Evolutionary conservation across 2,113 vertebrate genomes (phyloP).

Genomic region (Phaethornis superciliosus): DNA sequence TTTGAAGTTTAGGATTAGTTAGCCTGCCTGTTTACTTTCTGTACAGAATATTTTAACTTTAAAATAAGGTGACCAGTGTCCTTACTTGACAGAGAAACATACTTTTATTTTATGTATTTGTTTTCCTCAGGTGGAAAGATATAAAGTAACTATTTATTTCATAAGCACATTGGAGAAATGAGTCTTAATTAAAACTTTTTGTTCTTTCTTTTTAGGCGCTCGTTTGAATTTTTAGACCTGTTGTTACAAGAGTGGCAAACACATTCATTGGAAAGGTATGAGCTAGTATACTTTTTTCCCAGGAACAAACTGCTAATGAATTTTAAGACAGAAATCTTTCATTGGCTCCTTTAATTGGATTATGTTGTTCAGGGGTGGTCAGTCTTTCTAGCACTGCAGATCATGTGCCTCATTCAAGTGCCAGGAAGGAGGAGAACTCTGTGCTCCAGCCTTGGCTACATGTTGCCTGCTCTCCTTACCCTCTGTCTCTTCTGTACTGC

Average conservation of each 20-base stretch:
- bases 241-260: slow-evolving; percentile 92
- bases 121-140: neutral
- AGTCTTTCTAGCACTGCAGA: neutral
- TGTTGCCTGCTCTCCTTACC: neutral
- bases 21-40: neutral
- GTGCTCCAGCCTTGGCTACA: neutral
- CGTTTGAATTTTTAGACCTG: slow-evolving; percentile 92
- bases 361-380: neutral
- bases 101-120: neutral
- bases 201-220: slow-evolving; percentile 79
- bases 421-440: neutral
- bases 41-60: neutral
- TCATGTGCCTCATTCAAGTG: neutral
- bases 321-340: neutral
- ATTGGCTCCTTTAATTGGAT: neutral
- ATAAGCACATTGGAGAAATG: neutral
- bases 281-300: neutral
- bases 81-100: neutral
- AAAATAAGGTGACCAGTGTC: neutral
- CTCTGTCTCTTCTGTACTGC: neutral
- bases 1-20: neutral
- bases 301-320: neutral
- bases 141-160: neutral
- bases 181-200: neutral
- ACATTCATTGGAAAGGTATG: slow-evolving; percentile 88